A percentile compares a stretch with the other conserved stretches of the same genome.
phyloP scores from a whole-genome alignment of 2,888 invertebrate species.

The Sarcophaga subvicina region DNA sequence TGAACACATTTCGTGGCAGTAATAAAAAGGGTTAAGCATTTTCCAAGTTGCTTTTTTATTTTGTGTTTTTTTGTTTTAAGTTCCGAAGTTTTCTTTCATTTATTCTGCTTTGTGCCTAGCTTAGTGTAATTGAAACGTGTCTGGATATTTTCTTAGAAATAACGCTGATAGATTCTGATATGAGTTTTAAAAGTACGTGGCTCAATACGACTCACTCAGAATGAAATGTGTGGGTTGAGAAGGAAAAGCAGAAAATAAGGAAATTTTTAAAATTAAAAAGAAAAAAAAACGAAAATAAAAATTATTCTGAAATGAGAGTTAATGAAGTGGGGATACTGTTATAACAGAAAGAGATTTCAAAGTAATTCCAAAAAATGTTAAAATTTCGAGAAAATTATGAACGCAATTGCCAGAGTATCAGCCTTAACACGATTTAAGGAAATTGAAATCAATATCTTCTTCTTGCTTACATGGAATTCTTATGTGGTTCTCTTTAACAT shows the following conservation, averaged over 20 bases:
- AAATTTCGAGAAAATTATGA: no score
- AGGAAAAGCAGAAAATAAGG: neutral
- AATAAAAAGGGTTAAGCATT: conserved; percentile 31
- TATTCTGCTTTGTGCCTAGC: conserved; percentile 52
- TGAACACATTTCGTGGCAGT: conserved; percentile 1
- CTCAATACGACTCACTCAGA: neutral
- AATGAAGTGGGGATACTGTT: no score
- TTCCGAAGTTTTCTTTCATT: conserved; percentile 23
- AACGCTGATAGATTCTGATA: conserved; percentile 66
- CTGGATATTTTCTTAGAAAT: conserved; percentile 61
- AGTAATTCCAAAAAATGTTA: no score
- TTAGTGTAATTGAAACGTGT: conserved; percentile 70
- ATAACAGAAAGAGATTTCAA: no score
- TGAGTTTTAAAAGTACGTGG: conserved; percentile 60
- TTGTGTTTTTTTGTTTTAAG: neutral
- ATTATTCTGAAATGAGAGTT: no score
- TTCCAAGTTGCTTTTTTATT: conserved; percentile 28
- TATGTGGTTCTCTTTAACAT: no score
- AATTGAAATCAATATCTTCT: no score
- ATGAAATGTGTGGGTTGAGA: neutral
- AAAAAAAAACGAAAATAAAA: no score
- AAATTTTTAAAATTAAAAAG: neutral
- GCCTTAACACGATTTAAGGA: no score
- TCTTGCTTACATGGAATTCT: no score
- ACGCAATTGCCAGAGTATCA: no score